These are phyloP conservation scores for Leiothrix lutea DNA, from an alignment of 2,113 vertebrate genomes.

Conservation along the genomic window DNA sequence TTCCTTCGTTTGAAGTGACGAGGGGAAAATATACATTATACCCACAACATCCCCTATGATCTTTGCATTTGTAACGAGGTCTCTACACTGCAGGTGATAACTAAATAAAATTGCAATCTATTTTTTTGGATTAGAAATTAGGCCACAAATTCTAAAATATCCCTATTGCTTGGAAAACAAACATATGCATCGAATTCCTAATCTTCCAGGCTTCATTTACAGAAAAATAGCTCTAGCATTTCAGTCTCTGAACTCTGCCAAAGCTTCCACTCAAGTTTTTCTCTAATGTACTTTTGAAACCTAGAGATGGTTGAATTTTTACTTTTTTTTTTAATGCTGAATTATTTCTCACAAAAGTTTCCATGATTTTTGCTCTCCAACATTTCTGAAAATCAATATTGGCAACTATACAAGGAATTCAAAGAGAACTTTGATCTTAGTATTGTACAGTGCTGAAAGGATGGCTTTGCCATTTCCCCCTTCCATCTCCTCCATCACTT, in stretches of 20 bases:
- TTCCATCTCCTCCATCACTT: background rate
- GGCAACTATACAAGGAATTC: background rate
- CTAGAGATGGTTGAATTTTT: background rate
- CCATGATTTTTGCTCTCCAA: background rate
- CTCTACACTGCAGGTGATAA: constrained; percentile 51
- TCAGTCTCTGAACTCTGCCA: background rate
- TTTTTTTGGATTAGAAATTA: constrained; percentile 30
- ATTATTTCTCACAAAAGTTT: background rate
- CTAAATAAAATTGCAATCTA: constrained; percentile 46
- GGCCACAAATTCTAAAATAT: background rate
- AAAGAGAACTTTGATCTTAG: background rate
- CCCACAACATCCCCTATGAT: constrained; percentile 4
- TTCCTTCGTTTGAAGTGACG: constrained; percentile 56
- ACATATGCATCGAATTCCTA: background rate
- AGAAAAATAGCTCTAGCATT: background rate
- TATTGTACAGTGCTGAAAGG: background rate
- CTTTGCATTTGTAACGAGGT: constrained; percentile 46
- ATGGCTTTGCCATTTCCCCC: background rate
- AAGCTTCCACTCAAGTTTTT: background rate
- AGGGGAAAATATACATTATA: constrained; percentile 28
- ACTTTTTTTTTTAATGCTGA: background rate
- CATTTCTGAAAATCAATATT: background rate
- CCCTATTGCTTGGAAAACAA: background rate
- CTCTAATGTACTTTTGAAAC: background rate
- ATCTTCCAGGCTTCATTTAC: background rate